Base-by-base conservation (phyloP, 2,113 vertebrate genomes). In the Proterorhinus semilunaris region DNA sequence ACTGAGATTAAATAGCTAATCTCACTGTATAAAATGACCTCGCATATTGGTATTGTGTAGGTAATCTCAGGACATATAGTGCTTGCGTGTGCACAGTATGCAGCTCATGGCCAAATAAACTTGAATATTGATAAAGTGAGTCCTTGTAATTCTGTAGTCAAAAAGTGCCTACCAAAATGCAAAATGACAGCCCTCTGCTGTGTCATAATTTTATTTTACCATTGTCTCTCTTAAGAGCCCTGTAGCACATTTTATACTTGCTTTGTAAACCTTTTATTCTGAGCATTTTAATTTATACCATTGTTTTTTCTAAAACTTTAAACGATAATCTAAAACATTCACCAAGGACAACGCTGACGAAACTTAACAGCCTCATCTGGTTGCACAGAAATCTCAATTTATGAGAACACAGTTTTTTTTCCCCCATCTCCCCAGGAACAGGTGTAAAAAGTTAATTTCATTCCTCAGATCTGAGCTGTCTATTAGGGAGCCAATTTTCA, bases 101-200 rank as follows among this genome's bases (percentile, higher is more conserved):
- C 43, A 63, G 63, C 81, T 77, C 54, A 64, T 69, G 49, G 49
- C 80, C 21, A 57, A 36, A 10, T 9, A 57, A 27, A 58, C 21
- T 36, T 36, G 42, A 7, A 59, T 58, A 11, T 75, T 65, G 21
- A 57, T 36, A 11, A 57, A 36, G 36, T 55, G 3, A 66, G 49
- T 74, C 61, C 21, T 76, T 50, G 17, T 53, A 49, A 21, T 21
- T 62, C 51, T 21, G 45, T 72, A 43, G 69, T 71, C 57, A 59
- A 43, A 36, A 8, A 47, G 50, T 1, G 13, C 0, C 61, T 52
- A 17, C 52, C 42, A 11, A 50, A 16, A 58, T 57, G 11, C 42
- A 11, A 50, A 16, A 58, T 57, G 11, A 11, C 17, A 66, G 8
- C 0, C 17, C 6, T 13, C 46, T 51, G 27, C 42, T 8, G 57